Base-by-base conservation (phyloP, 2,113 vertebrate species). In the Sebastes schlegelii region DNA sequence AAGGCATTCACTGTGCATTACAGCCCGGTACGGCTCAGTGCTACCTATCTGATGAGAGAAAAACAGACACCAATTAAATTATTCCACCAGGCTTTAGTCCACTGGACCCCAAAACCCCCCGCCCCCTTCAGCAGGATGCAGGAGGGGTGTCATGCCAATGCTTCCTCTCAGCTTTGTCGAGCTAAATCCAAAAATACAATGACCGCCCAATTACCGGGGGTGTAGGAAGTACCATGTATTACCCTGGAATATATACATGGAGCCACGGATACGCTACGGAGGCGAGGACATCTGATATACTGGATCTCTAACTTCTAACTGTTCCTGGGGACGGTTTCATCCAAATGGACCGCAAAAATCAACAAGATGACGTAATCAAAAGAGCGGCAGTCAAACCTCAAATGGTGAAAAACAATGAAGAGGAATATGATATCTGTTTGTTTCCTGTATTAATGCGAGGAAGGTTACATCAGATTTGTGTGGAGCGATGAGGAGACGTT, bases 11-110 rank as follows among this genome's bases (percentile, higher is more conserved):
- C 82, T 84, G 82, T 87, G 88, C 73, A 85, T 86, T 83, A 66
- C 52, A 64, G 87, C 77, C 64, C 69, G 85, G 88, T 83, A 85
- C 48, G 87, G 88, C 87, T 92, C 80, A 90, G 76, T 89, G 83
- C 60, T 86, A 91, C 67, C 88, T 89, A 82, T 93, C 88, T 92
- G 85, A 93, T 89, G 87, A 92, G 88, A 84, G 79, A 86, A 92
- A 90, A 92, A 92, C 87, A 93, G 85, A 92, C 90, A 90, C 92
- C 93, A 94, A 95, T 95, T 95, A 93, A 93, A 94, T 94, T 90
- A 94, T 93, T 95, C 92, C 91, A 92, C 92, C 86, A 94, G 91
- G 92, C 85, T 92, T 94, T 93, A 88, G 92, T 80, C 91, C 91
- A 92, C 88, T 90, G 89, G 90, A 92, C 81, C 87, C 89, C 78